Evolutionary conservation across 2,113 vertebrate genomes (phyloP).

Genomic region (Strigops habroptila): DNA sequence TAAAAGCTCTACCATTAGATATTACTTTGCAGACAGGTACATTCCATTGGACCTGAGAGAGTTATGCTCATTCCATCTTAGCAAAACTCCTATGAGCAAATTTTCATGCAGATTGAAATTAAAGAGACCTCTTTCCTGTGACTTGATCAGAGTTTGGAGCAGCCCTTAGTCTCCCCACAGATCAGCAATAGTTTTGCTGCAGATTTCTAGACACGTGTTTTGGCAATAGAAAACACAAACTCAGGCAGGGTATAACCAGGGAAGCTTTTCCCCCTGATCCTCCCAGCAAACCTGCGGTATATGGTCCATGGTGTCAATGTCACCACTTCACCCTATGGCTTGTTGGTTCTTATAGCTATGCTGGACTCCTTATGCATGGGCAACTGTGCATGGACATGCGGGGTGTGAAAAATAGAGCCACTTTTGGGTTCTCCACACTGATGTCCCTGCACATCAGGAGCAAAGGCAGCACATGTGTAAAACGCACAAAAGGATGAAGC

Average conservation of each 20-base stretch:
- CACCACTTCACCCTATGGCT: rapidly evolving
- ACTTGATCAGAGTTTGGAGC: background rate
- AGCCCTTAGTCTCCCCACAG: background rate
- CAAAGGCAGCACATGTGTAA: background rate
- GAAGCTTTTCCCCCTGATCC: background rate
- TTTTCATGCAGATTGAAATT: background rate
- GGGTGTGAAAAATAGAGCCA: background rate
- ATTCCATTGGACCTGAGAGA: background rate
- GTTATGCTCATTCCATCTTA: background rate
- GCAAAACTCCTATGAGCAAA: background rate
- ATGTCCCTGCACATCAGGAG: rapidly evolving
- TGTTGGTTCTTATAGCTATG: background rate
- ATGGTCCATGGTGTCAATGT: background rate
- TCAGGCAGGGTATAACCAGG: background rate
- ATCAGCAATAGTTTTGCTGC: background rate
- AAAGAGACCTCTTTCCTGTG: background rate
- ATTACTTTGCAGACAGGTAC: background rate
- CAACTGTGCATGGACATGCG: rapidly evolving
- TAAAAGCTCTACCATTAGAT: background rate
- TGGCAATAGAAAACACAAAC: background rate
- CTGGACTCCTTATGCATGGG: background rate
- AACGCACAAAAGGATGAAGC: background rate
- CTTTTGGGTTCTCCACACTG: background rate
- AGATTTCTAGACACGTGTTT: background rate
- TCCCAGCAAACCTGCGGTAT: background rate